Conservation (phyloP, 2,113 vertebrate species). For the Lonchura striata region DNA sequence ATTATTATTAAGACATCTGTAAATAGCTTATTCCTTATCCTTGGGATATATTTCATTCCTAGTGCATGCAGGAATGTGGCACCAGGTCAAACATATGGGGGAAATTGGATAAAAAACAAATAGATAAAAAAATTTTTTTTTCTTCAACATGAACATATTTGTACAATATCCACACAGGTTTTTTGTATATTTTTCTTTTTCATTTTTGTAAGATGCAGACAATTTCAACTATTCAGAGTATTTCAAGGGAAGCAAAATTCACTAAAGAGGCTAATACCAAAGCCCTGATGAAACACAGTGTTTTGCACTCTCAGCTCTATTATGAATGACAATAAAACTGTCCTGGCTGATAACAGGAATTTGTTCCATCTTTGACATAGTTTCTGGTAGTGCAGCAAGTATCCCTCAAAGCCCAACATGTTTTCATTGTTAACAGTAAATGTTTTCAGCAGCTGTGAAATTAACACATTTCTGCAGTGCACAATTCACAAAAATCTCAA, state of each 20-base stretch:
- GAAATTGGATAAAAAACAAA: not conserved
- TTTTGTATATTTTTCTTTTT: not conserved
- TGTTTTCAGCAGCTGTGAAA: not conserved
- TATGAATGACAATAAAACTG: not conserved
- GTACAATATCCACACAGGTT: not conserved
- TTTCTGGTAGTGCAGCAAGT: not conserved
- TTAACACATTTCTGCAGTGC: not conserved
- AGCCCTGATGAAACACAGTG: not conserved
- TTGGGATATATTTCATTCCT: not conserved
- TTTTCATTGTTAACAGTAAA: not conserved
- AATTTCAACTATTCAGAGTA: not conserved
- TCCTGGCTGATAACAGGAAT: not conserved
- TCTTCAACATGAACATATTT: not conserved
- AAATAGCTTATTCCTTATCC: not conserved
- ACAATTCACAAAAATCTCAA: not conserved
- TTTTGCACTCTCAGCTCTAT: not conserved
- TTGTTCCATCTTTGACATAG: not conserved
- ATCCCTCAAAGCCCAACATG: not conserved
- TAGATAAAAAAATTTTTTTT: not conserved
- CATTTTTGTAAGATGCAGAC: not conserved
- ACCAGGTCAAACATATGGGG: not conserved
- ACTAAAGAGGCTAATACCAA: not conserved
- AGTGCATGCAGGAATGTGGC: not conserved
- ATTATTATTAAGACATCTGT: not conserved
- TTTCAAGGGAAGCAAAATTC: not conserved